Conservation (phyloP, 2,797 vertebrate species). For the Ibycter americanus region DNA sequence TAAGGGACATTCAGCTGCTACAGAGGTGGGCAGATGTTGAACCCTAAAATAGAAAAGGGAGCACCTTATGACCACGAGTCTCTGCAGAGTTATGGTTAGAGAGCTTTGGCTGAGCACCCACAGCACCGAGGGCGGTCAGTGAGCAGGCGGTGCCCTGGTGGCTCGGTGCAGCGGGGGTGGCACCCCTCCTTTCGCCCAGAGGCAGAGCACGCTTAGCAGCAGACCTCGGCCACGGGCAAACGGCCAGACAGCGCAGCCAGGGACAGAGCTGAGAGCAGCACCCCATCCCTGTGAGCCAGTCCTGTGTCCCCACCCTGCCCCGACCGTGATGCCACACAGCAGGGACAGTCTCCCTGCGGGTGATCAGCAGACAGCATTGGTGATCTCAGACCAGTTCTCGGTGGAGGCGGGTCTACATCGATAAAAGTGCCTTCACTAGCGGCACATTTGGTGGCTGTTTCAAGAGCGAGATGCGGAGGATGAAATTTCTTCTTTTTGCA, state of each 20-base stretch:
- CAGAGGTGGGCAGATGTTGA: neutral
- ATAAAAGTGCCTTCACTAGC: neutral
- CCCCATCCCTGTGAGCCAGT: neutral
- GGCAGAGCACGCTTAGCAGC: neutral
- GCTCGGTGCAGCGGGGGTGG: neutral
- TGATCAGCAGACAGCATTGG: fast-evolving
- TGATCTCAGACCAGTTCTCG: neutral
- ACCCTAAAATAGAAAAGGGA: neutral
- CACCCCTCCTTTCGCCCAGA: neutral
- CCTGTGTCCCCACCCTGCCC: neutral
- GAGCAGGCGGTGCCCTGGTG: neutral
- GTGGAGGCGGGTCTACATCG: fast-evolving
- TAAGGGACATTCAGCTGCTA: neutral
- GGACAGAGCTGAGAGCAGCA: neutral
- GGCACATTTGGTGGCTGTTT: neutral
- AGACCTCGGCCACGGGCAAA: fast-evolving
- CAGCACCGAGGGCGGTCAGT: neutral
- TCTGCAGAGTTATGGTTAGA: neutral
- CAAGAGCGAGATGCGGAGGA: neutral
- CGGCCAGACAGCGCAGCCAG: neutral
- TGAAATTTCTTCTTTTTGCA: neutral
- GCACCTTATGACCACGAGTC: neutral
- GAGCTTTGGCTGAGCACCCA: neutral
- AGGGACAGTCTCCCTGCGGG: neutral
- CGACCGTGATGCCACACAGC: neutral